phyloP scores from a whole-genome alignment of 2,797 vertebrate species.

The Bradypodion ventrale region DNA sequence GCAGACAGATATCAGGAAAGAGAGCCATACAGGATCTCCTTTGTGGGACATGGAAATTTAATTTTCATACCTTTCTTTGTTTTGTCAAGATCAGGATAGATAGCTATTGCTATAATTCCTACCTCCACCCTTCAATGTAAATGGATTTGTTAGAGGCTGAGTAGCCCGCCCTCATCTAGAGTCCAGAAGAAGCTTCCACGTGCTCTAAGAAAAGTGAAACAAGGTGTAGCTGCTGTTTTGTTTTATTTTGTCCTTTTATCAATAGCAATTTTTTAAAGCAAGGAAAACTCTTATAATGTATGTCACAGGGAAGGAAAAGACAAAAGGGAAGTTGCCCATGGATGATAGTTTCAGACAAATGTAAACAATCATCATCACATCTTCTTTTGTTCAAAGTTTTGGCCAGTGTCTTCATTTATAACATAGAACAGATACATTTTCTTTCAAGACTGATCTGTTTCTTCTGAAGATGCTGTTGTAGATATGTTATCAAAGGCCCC shows the following conservation, averaged over 20 bases:
- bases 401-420: conserved; percentile 22
- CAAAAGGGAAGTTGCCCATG: conserved; percentile 18
- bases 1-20: not conserved
- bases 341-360: not conserved
- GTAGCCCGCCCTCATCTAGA: not conserved
- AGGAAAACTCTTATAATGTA: conserved; percentile 53
- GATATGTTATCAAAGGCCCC: conserved; percentile 82
- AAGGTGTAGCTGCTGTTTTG: conserved; percentile 54
- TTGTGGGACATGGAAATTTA: not conserved
- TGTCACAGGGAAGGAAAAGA: conserved; percentile 5
- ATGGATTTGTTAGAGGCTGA: too few relatives aligned
- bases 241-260: conserved; percentile 42
- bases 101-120: too few relatives aligned
- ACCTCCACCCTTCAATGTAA: not conserved
- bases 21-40: not conserved
- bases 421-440: conserved; percentile 21
- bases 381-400: conserved; percentile 38
- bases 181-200: not conserved
- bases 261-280: conserved; percentile 46
- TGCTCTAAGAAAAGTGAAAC: conserved; percentile 37
- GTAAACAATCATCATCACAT: conserved; percentile 35
- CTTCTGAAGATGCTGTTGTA: conserved; percentile 80
- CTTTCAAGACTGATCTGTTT: conserved; percentile 78
- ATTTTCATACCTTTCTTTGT: not conserved
- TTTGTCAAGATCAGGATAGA: not conserved